phyloP scores from a whole-genome alignment of 2,113 vertebrate species.

The Himantopus leucocephalus region DNA sequence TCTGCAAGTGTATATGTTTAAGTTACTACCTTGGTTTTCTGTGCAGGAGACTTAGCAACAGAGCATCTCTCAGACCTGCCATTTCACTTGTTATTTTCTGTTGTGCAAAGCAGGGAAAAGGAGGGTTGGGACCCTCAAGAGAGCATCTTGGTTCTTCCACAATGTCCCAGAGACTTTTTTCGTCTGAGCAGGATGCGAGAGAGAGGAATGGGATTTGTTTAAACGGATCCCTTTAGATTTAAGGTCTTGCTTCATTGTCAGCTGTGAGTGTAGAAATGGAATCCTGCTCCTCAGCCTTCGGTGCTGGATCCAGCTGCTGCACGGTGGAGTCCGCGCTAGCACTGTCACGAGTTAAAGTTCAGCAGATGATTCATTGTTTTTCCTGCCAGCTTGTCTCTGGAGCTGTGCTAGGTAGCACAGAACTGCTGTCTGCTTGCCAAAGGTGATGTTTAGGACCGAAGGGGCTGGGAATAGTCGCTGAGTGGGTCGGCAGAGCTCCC shows the following conservation, averaged over 20 bases:
- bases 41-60: background rate
- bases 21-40: background rate
- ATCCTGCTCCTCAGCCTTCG: background rate
- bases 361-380: background rate
- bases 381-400: background rate
- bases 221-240: background rate
- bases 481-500: background rate
- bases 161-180: background rate
- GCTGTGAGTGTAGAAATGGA: background rate
- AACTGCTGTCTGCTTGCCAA: background rate
- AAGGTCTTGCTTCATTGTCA: background rate
- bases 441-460: background rate
- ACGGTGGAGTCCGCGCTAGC: rapidly evolving
- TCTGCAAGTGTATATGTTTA: background rate
- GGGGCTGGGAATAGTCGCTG: background rate
- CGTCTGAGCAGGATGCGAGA: background rate
- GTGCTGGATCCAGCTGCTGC: background rate
- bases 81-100: background rate
- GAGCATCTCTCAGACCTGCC: background rate
- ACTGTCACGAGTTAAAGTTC: background rate
- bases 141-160: background rate
- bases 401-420: background rate
- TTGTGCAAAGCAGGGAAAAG: background rate
- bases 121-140: background rate
- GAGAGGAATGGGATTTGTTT: background rate